These are phyloP conservation scores for Felis chaus DNA, from an alignment of 2,113 vertebrate genomes.

Conservation along the genomic window DNA sequence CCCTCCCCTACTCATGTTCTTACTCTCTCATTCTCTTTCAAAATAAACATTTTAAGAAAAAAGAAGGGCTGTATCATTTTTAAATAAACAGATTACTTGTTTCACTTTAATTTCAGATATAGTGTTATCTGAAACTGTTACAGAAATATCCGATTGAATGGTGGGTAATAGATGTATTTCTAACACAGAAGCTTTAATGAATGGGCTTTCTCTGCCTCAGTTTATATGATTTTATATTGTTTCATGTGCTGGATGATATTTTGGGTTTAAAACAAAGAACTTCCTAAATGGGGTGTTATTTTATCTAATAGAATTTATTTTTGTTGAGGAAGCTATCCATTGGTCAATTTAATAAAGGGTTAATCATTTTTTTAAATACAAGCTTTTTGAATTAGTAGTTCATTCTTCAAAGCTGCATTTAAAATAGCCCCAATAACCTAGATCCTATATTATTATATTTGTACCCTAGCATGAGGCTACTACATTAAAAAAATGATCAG, in stretches of 20 bases:
- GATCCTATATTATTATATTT: neutral
- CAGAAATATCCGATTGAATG: neutral
- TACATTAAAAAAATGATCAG: neutral
- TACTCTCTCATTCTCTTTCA: too few relatives aligned
- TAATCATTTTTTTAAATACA: neutral
- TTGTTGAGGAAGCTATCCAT: neutral
- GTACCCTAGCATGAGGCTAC: neutral
- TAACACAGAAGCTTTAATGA: neutral
- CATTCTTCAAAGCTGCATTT: neutral
- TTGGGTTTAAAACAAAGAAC: constrained; percentile 29
- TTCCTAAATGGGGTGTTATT: neutral
- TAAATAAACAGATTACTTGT: neutral
- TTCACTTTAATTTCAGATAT: neutral
- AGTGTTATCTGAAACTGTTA: neutral
- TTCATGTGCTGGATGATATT: neutral
- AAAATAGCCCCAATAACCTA: constrained; percentile 5
- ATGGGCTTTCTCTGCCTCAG: neutral
- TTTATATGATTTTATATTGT: neutral
- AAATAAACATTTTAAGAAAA: too few relatives aligned
- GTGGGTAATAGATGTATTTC: neutral
- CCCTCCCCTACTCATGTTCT: too few relatives aligned
- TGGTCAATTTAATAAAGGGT: neutral
- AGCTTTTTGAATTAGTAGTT: neutral
- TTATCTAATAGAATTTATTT: constrained; percentile 16
- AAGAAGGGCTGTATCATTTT: neutral